Base-by-base conservation (phyloP, 2,797 vertebrate species). In the Acanthiza pusilla region DNA sequence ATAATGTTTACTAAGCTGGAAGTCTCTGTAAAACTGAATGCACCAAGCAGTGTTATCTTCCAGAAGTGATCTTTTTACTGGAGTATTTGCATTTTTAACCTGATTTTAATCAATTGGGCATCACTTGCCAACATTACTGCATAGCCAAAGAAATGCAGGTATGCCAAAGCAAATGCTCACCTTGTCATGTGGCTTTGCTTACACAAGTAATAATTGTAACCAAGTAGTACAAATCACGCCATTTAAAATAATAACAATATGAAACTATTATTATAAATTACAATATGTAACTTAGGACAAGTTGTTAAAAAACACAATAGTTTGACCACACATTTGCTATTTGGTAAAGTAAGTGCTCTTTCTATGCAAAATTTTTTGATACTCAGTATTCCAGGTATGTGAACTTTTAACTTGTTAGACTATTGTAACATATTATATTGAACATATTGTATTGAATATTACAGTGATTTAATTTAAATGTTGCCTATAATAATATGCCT, bases 391-490 rank as follows among this genome's bases (percentile, higher is more conserved):
- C 82, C 96, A 96, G 85, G 96, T 95, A 96, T 97, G 94, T 97
- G 96, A 98, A 97, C 96, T 97, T 97, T 98, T 96, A 97, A 95
- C 96, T 97, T 57, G 48, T 97, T 90, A 97, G 92, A 74, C 92
- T 97, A 65, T 97, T 94, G 38, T 36, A 36, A 36, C 36, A 10
- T 36, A 36, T 36, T 36, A n/a, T n/a, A n/a, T n/a, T 10, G 10
- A 38, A 38, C 38, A 42, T 42, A 42, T 42, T 43, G 18, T 43
- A 43, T 97, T 97, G 90, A 94, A 97, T 97, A 97, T 97, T 97
- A 95, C 58, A 97, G 95, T 97, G 97, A 97, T 97, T 97, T 97
- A 96, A 97, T 98, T 97, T 97, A 97, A 97, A 94, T 96, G 94
- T 96, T 97, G 96, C 96, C 96, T 96, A 96, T 96, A 96, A 75